A percentile compares a stretch with the other conserved stretches of the same genome.
phyloP scores from a whole-genome alignment of 2,797 vertebrate species.

The Sylvia borin region DNA sequence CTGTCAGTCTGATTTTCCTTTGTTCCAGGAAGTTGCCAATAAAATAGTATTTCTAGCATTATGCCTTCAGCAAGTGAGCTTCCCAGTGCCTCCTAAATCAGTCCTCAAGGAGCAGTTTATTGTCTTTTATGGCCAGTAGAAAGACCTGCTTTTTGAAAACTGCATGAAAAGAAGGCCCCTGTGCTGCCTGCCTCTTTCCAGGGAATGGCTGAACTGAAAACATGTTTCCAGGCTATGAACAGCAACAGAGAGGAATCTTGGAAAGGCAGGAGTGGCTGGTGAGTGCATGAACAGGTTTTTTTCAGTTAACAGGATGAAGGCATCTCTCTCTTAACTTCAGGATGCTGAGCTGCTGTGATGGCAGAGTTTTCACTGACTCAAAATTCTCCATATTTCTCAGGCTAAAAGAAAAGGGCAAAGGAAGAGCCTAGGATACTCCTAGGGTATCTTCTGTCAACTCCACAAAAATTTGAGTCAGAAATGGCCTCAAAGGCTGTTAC shows the following conservation, averaged over 20 bases:
- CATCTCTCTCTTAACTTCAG: neutral
- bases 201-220: neutral
- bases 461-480: neutral
- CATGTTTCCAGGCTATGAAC: neutral
- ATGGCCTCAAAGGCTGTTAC: neutral
- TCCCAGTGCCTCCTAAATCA: neutral
- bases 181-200: neutral
- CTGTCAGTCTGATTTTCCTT: neutral
- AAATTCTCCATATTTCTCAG: neutral
- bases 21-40: conserved; percentile 1
- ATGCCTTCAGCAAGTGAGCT: neutral
- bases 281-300: neutral
- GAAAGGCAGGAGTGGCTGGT: neutral
- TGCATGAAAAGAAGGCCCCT: neutral
- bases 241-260: neutral
- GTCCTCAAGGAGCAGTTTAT: neutral
- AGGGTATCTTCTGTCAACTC: neutral
- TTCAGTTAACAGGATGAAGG: neutral
- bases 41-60: neutral
- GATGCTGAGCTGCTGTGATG: neutral
- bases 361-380: neutral
- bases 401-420: neutral
- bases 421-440: neutral
- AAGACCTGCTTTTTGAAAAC: neutral
- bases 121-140: neutral